These are phyloP conservation scores for Cettia cetti DNA, from an alignment of 2,113 vertebrate species.

Conservation along the genomic window DNA sequence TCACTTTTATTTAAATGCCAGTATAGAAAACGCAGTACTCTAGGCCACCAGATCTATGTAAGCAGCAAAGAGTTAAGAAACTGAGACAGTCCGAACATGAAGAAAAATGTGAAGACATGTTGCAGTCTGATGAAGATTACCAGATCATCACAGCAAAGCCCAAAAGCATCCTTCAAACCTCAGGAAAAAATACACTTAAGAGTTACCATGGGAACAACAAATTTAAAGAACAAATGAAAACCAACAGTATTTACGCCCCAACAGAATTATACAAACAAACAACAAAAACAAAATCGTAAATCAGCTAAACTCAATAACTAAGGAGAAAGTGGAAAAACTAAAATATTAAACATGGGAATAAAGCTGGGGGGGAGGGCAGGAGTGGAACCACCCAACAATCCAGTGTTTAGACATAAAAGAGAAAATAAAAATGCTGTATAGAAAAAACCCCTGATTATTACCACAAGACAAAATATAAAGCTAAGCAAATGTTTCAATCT, in stretches of 20 bases:
- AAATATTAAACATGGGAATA: background rate
- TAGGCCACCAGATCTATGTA: background rate
- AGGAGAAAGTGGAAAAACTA: background rate
- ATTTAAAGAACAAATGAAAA: constrained; percentile 72
- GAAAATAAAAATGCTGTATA: background rate
- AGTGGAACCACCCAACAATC: background rate
- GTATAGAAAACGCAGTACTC: background rate
- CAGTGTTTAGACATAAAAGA: background rate
- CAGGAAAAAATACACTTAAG: constrained; percentile 58
- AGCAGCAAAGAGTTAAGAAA: constrained; percentile 60
- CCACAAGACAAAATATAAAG: background rate
- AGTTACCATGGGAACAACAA: constrained; percentile 70
- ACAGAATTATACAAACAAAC: constrained; percentile 63
- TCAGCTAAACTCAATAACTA: constrained; percentile 44
- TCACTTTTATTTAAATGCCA: background rate
- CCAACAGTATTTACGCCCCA: constrained; percentile 65
- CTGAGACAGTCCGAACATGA: background rate
- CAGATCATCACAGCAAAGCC: constrained; percentile 61
- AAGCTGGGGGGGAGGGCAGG: background rate
- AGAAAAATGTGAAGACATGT: constrained; percentile 32
- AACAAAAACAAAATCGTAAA: constrained; percentile 60
- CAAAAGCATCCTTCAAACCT: constrained; percentile 66
- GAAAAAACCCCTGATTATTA: background rate
- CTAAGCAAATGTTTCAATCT: background rate
- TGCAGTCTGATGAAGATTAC: constrained; percentile 67